Percentiles rank a stretch among this genome's conserved stretches.
These are phyloP conservation scores for Oreohelix idahoensis DNA, from an alignment of 1,140 invertebrate genomes.

Conservation along the genomic window DNA sequence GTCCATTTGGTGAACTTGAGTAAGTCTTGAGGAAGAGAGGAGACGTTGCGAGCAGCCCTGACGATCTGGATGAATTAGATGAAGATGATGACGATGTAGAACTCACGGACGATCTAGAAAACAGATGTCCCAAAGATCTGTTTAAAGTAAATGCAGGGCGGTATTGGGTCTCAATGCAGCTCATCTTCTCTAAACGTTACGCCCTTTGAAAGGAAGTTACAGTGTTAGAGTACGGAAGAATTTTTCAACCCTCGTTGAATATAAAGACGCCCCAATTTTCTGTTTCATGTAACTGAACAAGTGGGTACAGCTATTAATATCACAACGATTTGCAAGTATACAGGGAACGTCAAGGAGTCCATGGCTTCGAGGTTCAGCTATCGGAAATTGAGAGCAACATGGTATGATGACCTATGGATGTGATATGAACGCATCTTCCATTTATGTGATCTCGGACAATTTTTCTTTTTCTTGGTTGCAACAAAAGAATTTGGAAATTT, in stretches of 20 bases:
- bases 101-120: conserved; percentile 4
- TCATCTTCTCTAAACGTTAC: background rate
- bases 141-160: background rate
- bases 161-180: too few relatives aligned
- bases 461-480: conserved; percentile 14
- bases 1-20: background rate
- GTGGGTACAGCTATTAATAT: too few relatives aligned
- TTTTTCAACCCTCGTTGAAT: too few relatives aligned
- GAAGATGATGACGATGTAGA: conserved; percentile 6
- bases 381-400: too few relatives aligned
- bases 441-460: background rate
- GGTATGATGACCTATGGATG: too few relatives aligned
- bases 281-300: too few relatives aligned
- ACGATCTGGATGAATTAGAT: conserved; percentile 19
- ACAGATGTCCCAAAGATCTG: background rate
- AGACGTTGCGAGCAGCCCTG: background rate
- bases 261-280: too few relatives aligned
- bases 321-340: too few relatives aligned
- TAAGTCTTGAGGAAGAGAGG: background rate
- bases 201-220: conserved; percentile 17
- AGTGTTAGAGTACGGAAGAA: too few relatives aligned
- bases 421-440: too few relatives aligned
- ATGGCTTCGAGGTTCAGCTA: too few relatives aligned
- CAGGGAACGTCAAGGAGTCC: too few relatives aligned
- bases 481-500: conserved; percentile 41